These are phyloP conservation scores for Elephantulus edwardii DNA, from an alignment of 2,113 vertebrate genomes.

Conservation along the genomic window DNA sequence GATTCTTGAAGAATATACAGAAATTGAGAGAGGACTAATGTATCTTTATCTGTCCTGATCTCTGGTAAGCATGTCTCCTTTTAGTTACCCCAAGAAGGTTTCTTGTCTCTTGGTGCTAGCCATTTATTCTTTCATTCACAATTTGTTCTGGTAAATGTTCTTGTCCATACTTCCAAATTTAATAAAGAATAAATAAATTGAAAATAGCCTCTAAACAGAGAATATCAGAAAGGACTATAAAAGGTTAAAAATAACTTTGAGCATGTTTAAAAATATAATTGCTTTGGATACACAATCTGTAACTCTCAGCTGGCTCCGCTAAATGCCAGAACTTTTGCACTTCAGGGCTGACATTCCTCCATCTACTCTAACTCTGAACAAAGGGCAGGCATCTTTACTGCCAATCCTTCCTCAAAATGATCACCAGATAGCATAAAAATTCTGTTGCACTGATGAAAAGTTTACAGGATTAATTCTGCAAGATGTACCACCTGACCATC, in stretches of 20 bases:
- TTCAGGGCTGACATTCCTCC: not conserved
- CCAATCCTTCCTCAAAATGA: not conserved
- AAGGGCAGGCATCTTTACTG: not conserved
- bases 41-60: not conserved
- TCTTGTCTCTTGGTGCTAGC: not conserved
- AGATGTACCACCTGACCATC: not conserved
- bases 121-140: constrained; percentile 19
- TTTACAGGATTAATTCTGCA: not conserved
- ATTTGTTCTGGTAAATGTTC: not conserved
- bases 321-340: not conserved
- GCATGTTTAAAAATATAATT: constrained; percentile 52
- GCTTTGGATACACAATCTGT: constrained; percentile 55
- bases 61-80: too few species aligned
- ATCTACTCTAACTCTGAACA: not conserved
- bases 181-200: constrained; percentile 13
- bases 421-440: rapidly evolving
- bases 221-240: constrained; percentile 54
- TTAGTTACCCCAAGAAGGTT: not conserved
- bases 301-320: constrained; percentile 24
- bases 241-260: constrained; percentile 68
- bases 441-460: too few species aligned
- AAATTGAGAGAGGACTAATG: not conserved
- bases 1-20: not conserved
- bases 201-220: constrained; percentile 34
- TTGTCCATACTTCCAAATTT: not conserved